Evolutionary conservation across 2,888 invertebrate species (phyloP).

Genomic region (Dicyrtomina minuta): DNA sequence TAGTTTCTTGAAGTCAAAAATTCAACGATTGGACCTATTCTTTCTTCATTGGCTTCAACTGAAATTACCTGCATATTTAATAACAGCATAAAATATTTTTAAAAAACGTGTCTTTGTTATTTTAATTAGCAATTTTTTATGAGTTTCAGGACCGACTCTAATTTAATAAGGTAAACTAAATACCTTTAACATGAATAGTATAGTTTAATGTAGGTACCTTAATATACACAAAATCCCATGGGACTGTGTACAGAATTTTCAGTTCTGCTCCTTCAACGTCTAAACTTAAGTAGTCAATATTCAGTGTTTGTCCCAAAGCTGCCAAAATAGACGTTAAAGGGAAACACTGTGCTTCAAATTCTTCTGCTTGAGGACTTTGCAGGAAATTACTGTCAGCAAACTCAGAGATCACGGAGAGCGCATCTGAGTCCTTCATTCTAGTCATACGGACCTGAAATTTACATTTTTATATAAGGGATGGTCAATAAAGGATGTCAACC

Average conservation of each 20-base stretch:
- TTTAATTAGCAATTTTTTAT: no score
- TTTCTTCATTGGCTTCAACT: not conserved
- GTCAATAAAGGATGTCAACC: no score
- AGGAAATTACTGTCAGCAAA: not conserved
- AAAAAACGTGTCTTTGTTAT: no score
- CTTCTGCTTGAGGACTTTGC: not conserved
- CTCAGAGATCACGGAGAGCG: not conserved
- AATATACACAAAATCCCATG: slow-evolving; percentile 7
- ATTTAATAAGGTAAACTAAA: no score
- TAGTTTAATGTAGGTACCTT: not conserved
- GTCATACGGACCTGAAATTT: not conserved
- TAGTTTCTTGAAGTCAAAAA: not conserved
- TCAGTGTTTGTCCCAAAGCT: not conserved
- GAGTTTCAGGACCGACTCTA: no score
- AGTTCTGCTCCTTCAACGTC: slow-evolving; percentile 5
- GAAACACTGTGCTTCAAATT: not conserved
- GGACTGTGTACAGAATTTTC: not conserved
- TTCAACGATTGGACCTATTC: not conserved
- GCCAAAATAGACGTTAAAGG: not conserved
- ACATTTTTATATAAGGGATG: not conserved
- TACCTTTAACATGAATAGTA: no score
- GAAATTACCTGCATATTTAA: no score
- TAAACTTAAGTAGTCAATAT: not conserved
- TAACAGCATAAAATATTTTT: no score
- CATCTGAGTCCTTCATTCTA: not conserved